Percentiles rank a stretch among this genome's conserved stretches.
Evolutionary conservation across 2,888 invertebrate species (phyloP).

Genomic region (Alloplasta piceator): DNA sequence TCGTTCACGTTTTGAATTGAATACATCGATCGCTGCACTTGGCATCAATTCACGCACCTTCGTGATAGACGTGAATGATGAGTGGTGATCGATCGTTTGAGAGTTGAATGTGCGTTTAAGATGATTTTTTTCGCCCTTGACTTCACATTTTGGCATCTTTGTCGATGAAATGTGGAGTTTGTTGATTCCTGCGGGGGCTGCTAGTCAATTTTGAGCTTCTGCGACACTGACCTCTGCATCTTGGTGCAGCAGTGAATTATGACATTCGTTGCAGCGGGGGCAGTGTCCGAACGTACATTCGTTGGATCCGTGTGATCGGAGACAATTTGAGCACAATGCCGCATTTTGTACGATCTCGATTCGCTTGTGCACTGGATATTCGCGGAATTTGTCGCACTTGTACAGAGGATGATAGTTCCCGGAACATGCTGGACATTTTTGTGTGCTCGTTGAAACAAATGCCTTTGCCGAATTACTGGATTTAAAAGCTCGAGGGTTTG

Average conservation of each 20-base stretch:
- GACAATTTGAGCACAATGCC: neutral
- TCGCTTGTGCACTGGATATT: neutral
- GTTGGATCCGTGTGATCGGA: neutral
- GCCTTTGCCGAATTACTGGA: neutral
- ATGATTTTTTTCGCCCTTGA: neutral
- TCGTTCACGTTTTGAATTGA: conserved; percentile 11
- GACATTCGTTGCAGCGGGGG: neutral
- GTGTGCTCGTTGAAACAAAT: neutral
- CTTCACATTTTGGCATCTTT: neutral
- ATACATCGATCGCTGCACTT: conserved; percentile 47
- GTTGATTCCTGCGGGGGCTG: neutral
- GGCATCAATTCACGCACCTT: conserved; percentile 43
- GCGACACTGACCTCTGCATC: too few relatives aligned
- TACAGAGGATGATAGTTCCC: conserved; percentile 1
- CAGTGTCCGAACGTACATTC: conserved; percentile 17
- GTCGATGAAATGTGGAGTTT: neutral
- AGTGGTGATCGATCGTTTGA: neutral
- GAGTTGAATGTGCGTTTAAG: too few relatives aligned
- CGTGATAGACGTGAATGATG: neutral
- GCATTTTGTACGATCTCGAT: neutral
- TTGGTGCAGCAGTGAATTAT: conserved; percentile 35
- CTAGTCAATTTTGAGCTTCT: conserved; percentile 4
- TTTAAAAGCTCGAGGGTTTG: neutral
- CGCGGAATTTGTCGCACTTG: conserved; percentile 5
- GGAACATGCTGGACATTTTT: neutral